phyloP scores from a whole-genome alignment of 1,140 invertebrate species.

The Cardiocondyla obscurior region DNA sequence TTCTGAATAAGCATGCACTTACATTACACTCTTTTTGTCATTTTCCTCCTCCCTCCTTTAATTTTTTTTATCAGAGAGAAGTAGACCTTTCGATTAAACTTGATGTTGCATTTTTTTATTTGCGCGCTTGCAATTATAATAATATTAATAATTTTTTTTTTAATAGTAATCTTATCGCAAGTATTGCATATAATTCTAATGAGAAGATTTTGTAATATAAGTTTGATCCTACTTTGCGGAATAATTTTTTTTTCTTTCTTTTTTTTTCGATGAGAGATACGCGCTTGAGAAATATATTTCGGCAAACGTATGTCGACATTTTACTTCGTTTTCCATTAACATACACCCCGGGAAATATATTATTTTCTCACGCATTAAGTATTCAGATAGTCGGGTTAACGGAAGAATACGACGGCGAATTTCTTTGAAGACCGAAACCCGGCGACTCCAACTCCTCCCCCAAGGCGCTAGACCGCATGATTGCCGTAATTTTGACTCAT shows the following conservation, averaged over 20 bases:
- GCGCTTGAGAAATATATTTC: neutral
- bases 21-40: neutral
- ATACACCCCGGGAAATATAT: constrained; percentile 1
- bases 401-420: constrained; percentile 52
- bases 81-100: neutral
- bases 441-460: constrained; percentile 50
- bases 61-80: constrained; percentile 3
- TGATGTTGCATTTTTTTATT: neutral
- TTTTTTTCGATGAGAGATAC: neutral
- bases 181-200: too few relatives aligned
- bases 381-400: neutral
- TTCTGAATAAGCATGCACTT: constrained; percentile 70
- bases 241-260: too few relatives aligned
- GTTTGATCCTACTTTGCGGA: neutral
- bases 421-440: constrained; percentile 70
- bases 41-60: neutral
- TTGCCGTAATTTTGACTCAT: constrained; percentile 82
- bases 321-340: neutral
- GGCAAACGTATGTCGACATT: neutral
- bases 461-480: constrained; percentile 78
- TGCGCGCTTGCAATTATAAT: neutral
- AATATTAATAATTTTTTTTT: constrained; percentile 10
- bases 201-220: neutral
- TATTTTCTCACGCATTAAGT: neutral
- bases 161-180: too few relatives aligned